phyloP scores from a whole-genome alignment of 2,113 vertebrate genomes.

The Callithrix jacchus region DNA sequence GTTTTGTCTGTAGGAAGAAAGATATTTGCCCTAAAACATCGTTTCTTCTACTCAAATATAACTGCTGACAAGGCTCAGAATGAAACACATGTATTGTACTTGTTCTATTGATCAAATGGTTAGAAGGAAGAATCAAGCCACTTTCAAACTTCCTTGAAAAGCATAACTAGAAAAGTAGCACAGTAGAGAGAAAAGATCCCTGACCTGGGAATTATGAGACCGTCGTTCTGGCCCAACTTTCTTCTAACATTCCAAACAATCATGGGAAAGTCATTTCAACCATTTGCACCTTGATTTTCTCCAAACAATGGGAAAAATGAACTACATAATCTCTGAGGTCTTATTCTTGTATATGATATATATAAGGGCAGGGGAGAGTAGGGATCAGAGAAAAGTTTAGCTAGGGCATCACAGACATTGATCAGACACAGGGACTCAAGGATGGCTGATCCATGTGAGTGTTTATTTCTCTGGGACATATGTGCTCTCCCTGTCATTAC shows the following conservation, averaged over 20 bases:
- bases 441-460: not conserved
- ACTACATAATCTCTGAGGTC: not conserved
- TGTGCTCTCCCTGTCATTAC: not conserved
- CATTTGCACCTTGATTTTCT: not conserved
- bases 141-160: not conserved
- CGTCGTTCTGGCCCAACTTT: not conserved
- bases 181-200: not conserved
- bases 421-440: not conserved
- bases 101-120: not conserved
- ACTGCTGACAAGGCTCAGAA: not conserved
- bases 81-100: not conserved
- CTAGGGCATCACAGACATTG: not conserved
- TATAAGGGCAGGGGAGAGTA: not conserved
- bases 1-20: slow-evolving; percentile 4
- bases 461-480: not conserved
- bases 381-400: not conserved
- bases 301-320: not conserved
- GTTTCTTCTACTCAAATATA: not conserved
- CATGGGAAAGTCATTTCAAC: not conserved
- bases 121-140: not conserved
- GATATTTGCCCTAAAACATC: not conserved
- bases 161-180: not conserved
- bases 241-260: not conserved
- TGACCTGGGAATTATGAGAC: not conserved
- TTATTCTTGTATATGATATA: not conserved